A percentile compares a stretch with the other conserved stretches of the same genome.
Conservation (phyloP, 1,140 invertebrate species). For the Macrotrachela quadricornifera region DNA sequence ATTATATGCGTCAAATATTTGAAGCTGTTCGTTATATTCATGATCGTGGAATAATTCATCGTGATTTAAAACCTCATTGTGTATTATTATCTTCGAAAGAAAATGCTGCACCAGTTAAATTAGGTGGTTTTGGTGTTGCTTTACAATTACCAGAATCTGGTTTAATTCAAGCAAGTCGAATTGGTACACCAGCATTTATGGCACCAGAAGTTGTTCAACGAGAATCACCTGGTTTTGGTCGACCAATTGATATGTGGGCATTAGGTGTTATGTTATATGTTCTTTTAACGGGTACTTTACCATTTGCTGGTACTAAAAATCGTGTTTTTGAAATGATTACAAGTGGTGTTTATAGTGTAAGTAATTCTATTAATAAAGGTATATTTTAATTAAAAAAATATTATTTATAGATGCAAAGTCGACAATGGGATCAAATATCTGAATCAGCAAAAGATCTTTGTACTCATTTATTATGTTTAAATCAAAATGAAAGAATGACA, state of each 20-base stretch:
- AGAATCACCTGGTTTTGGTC: conserved; percentile 43
- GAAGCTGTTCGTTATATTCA: conserved; percentile 85
- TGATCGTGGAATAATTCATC: conserved; percentile 84
- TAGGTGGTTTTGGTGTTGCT: conserved; percentile 88
- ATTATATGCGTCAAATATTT: conserved; percentile 88
- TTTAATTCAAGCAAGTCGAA: conserved; percentile 44
- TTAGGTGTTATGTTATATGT: conserved; percentile 98
- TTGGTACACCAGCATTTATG: conserved; percentile 54
- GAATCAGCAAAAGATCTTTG: conserved; percentile 47
- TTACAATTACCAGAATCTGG: conserved; percentile 43
- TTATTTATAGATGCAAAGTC: neutral
- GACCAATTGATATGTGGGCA: conserved; percentile 54
- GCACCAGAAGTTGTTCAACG: conserved; percentile 90
- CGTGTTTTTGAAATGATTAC: conserved; percentile 69
- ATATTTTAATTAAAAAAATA: neutral
- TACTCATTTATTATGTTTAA: conserved; percentile 74
- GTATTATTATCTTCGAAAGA: conserved; percentile 75
- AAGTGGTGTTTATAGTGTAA: conserved; percentile 44
- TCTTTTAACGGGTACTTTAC: conserved; percentile 70
- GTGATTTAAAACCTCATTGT: conserved; percentile 82
- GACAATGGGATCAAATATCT: conserved; percentile 71
- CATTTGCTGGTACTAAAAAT: conserved; percentile 77
- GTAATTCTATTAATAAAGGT: neutral
- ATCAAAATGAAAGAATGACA: conserved; percentile 57
- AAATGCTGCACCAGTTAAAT: conserved; percentile 88